Percentiles rank a stretch among this genome's conserved stretches.
Conservation (phyloP, 2,888 invertebrate genomes). For the Cerceris rybyensis region DNA sequence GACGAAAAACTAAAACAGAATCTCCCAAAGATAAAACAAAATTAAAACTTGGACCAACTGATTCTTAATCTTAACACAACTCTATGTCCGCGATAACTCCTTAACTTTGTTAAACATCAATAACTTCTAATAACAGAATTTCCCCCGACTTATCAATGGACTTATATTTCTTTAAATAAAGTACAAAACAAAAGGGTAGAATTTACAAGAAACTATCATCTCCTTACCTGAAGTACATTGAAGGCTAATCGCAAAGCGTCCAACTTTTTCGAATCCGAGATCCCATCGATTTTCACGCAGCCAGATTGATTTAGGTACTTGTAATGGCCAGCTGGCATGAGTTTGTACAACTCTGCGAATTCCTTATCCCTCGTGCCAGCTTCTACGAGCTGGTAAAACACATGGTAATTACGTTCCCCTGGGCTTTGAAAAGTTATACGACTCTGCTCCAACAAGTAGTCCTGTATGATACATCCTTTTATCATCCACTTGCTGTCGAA, state of each 20-base stretch:
- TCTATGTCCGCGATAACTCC: too few relatives aligned
- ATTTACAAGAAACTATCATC: background rate
- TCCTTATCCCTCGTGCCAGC: constrained; percentile 92
- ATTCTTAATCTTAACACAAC: too few relatives aligned
- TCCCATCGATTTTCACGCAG: constrained; percentile 86
- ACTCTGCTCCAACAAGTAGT: constrained; percentile 94
- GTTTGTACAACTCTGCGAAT: constrained; percentile 88
- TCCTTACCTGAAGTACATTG: constrained; percentile 88
- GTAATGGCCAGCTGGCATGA: constrained; percentile 90
- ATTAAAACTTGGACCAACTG: too few relatives aligned
- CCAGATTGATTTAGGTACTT: constrained; percentile 93
- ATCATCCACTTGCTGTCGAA: constrained; percentile 94
- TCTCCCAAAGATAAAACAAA: too few relatives aligned
- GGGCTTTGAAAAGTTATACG: constrained; percentile 94
- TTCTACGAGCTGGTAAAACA: constrained; percentile 95
- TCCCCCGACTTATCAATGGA: too few relatives aligned
- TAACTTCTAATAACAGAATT: too few relatives aligned
- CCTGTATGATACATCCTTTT: constrained; percentile 94
- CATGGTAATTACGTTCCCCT: constrained; percentile 94
- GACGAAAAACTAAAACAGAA: too few relatives aligned
- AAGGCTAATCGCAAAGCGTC: constrained; percentile 94
- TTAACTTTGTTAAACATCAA: too few relatives aligned
- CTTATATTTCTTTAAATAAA: too few relatives aligned
- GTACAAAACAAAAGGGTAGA: too few relatives aligned
- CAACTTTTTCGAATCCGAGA: constrained; percentile 87